Evolutionary conservation across 2,888 invertebrate species (phyloP), one percentile per base, ranked within the genome.

Genomic region (Lomographa bimaculata): DNA sequence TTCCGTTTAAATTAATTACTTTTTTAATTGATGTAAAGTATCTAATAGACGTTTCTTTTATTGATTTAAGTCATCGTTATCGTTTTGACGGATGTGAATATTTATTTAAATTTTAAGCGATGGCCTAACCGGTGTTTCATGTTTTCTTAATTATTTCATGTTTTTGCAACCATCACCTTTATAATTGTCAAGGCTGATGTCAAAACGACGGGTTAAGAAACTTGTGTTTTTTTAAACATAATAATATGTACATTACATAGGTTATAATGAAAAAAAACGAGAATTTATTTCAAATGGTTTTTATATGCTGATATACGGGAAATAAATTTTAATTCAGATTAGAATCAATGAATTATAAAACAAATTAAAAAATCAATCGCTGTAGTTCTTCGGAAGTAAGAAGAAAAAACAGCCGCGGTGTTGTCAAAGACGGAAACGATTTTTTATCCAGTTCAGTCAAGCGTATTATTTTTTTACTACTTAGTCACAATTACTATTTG

Each of bases 361-460:
- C n/a, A n/a, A n/a, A n/a, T n/a, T n/a, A n/a, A n/a, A n/a, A n/a
- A n/a, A n/a, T n/a, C n/a, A n/a, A n/a, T n/a, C n/a, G n/a, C n/a
- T n/a, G n/a, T n/a, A n/a, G n/a, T n/a, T n/a, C n/a, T n/a, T 30
- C 20, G 16, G 34, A 49, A 47, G 43, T 40, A 27, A 36, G 34
- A 46, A 43, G 36, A 30, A 32, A 32, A 54, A 54, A 53, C 54
- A 34, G 38, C 40, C 36, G 10, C 57, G 55, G 51, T 57, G 56
- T 51, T 56, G 50, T 44, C 45, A 24, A 30, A 57, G 30, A 32
- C 57, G 61, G 57, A 61, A 61, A 50, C 46, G 19, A 43, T 37
- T 50, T 52, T 49, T 48, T 48, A 26, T 38, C 23, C 9, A 30
- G 6, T n/a, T 28, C 28, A 10, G 17, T 6, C 17, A 27, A 21